Evolutionary conservation across 2,113 vertebrate genomes (phyloP).

Genomic region (Phrynocephalus versicolor): DNA sequence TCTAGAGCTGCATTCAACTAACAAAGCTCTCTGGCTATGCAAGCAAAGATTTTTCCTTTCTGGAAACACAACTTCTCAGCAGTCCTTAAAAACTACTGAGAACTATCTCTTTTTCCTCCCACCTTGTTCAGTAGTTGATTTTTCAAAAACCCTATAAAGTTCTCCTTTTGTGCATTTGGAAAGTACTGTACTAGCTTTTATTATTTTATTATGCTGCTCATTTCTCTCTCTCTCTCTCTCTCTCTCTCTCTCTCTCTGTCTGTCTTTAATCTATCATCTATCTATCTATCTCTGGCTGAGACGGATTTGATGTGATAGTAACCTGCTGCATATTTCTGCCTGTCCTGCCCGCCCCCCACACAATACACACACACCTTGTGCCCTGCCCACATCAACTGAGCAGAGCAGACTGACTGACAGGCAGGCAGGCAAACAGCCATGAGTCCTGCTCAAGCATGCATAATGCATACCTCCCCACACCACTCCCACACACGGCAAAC

Average conservation of each 20-base stretch:
- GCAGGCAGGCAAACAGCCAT: constrained; percentile 54
- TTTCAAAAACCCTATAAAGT: not conserved
- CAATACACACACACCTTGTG: constrained; percentile 9
- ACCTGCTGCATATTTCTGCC: constrained; percentile 64
- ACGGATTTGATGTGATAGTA: constrained; percentile 52
- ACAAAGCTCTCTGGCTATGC: not conserved
- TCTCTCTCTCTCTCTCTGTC: not conserved
- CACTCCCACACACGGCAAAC: constrained; percentile 24
- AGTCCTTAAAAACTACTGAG: not conserved
- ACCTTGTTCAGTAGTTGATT: not conserved
- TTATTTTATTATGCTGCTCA: not conserved
- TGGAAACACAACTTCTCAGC: not conserved
- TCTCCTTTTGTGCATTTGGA: not conserved
- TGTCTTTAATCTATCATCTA: too few species aligned
- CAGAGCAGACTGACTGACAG: constrained; percentile 64
- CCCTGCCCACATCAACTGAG: constrained; percentile 68
- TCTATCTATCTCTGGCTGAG: constrained; percentile 72
- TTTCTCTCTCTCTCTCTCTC: constrained; percentile 38
- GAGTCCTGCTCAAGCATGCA: constrained; percentile 65
- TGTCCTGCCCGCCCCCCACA: constrained; percentile 8
- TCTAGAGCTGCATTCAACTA: too few species aligned
- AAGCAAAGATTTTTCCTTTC: not conserved
- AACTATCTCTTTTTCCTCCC: rapidly evolving
- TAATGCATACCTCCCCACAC: constrained; percentile 42
- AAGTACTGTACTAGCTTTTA: too few species aligned